phyloP scores from a whole-genome alignment of 2,888 invertebrate species.

The Phlogophora meticulosa region DNA sequence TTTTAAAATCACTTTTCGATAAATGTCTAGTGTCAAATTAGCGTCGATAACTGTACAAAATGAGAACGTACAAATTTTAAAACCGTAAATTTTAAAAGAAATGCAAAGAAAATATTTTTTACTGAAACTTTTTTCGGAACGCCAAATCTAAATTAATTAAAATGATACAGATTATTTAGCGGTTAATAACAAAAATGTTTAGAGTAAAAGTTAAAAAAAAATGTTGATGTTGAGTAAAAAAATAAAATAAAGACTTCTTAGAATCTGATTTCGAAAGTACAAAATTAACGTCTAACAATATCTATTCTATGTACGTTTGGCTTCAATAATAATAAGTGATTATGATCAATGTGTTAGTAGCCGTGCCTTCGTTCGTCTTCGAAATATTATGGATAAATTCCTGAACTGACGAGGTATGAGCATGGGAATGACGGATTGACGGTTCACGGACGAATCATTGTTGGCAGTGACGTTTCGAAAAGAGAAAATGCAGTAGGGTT shows the following conservation, averaged over 20 bases:
- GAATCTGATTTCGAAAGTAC: constrained; percentile 91
- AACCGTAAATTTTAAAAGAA: constrained; percentile 86
- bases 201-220: constrained; percentile 74
- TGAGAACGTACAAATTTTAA: constrained; percentile 90
- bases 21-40: constrained; percentile 91
- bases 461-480: constrained; percentile 73
- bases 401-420: constrained; percentile 65
- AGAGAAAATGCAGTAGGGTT: constrained; percentile 70
- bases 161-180: constrained; percentile 89
- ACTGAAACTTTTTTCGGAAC: constrained; percentile 90
- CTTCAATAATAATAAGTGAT: constrained; percentile 78
- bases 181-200: constrained; percentile 84
- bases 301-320: constrained; percentile 89
- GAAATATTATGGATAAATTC: constrained; percentile 76
- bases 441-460: constrained; percentile 70
- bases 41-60: constrained; percentile 91
- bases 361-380: constrained; percentile 90
- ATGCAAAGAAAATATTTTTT: constrained; percentile 90
- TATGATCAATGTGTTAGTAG: constrained; percentile 87
- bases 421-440: constrained; percentile 59
- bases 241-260: constrained; percentile 88
- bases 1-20: constrained; percentile 88
- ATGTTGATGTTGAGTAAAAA: constrained; percentile 87
- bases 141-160: constrained; percentile 89
- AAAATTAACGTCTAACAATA: constrained; percentile 89